Evolutionary conservation across 2,888 invertebrate species (phyloP).

Genomic region (Lissonota sp.): DNA sequence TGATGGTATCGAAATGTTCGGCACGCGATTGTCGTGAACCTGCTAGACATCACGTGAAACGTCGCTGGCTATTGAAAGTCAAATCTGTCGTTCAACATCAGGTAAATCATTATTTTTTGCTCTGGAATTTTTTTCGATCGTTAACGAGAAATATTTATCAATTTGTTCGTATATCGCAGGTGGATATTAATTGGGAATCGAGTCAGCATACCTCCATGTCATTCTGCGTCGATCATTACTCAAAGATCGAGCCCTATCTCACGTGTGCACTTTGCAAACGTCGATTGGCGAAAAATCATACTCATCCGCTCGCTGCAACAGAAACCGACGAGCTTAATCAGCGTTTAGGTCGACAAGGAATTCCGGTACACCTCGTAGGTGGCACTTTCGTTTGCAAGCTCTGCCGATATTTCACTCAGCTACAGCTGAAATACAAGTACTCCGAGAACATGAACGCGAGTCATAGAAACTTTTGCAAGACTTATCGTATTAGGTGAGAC

Average conservation of each 20-base stretch:
- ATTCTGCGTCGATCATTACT: slow-evolving; percentile 88
- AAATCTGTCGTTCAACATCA: slow-evolving; percentile 79
- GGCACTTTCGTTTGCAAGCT: slow-evolving; percentile 92
- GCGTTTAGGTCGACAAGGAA: slow-evolving; percentile 86
- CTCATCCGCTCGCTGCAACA: slow-evolving; percentile 88
- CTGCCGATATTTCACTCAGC: slow-evolving; percentile 91
- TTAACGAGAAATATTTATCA: background rate
- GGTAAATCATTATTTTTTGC: slow-evolving; percentile 66
- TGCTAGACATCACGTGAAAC: slow-evolving; percentile 82
- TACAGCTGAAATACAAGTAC: slow-evolving; percentile 87
- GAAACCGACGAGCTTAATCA: slow-evolving; percentile 85
- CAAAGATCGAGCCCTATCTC: slow-evolving; percentile 89
- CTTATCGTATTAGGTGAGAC: slow-evolving; percentile 87
- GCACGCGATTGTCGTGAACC: slow-evolving; percentile 81
- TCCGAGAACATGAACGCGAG: slow-evolving; percentile 83
- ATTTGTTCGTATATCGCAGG: slow-evolving; percentile 71
- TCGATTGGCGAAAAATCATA: slow-evolving; percentile 90
- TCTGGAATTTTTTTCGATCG: too few relatives aligned
- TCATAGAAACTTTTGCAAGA: slow-evolving; percentile 86
- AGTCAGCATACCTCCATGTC: slow-evolving; percentile 81
- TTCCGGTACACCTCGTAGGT: slow-evolving; percentile 89
- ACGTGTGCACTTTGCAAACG: slow-evolving; percentile 92
- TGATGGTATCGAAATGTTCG: slow-evolving; percentile 79
- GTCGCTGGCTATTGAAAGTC: slow-evolving; percentile 83
- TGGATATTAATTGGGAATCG: slow-evolving; percentile 83